Evolutionary conservation across 1,140 invertebrate genomes (phyloP), one percentile per base, ranked within the genome.

Genomic region (Battus philenor): DNA sequence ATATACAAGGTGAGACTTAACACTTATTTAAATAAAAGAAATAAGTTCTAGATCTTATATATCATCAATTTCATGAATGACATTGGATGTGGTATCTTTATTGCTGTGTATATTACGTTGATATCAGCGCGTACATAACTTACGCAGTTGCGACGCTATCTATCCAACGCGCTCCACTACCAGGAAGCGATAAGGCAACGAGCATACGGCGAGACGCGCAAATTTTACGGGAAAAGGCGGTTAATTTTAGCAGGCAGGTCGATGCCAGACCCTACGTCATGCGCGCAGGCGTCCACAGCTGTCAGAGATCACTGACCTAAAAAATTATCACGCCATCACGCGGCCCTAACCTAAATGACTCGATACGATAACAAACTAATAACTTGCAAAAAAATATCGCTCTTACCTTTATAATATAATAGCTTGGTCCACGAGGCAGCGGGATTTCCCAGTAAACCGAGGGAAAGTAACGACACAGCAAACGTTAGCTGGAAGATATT

Each of bases 281-380:
- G 20, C 52, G 67, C 66, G 69, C 73, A 73, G 43, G 66, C 74
- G 71, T 75, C 63, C 47, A 60, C 71, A 74, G 64, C 68, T 82
- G 76, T 76, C 71, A 62, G 62, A 51, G 74, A 68, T 54, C 74
- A 79, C 61, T 82, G 78, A 80, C 78, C 78, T 72, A 62, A 65
- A 76, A 75, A 71, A 69, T n/a, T 65, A 71, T 54, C 72, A 77
- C 65, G 65, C 66, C 54, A 54, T 65, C 64, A 64, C 59, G 56
- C 59, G 67, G 72, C 56, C 58, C 63, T 80, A 78, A 79, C 78
- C 75, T 78, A 78, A 68, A 74, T 73, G 47, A 39, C 17, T 34
- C 13, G 15, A 9, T 39, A 15, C 16, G 20, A 26, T 36, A 36
- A 33, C 22, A 32, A 36, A 47, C 10, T 17, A 10, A 17, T 29